Conservation (phyloP, 2,888 invertebrate genomes). For the Rhogogaster chlorosoma region DNA sequence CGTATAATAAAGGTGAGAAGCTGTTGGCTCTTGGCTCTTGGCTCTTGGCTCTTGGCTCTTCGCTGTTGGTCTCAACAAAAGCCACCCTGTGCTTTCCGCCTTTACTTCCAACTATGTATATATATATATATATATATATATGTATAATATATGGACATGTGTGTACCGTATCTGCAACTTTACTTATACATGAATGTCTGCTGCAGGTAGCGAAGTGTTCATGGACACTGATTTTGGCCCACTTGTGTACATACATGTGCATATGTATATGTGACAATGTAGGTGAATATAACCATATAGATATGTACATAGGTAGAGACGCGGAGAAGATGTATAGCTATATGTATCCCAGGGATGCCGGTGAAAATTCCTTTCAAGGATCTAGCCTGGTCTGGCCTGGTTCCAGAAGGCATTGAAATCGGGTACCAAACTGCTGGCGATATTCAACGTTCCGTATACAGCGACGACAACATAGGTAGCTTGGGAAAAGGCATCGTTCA, state of each 20-base stretch:
- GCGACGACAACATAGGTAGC: conserved; percentile 4
- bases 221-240: conserved; percentile 9
- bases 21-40: conserved; percentile 36
- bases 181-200: not conserved
- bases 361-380: conserved; percentile 44
- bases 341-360: conserved; percentile 18
- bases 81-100: conserved; percentile 30
- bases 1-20: conserved; percentile 41
- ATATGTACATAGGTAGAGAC: not conserved
- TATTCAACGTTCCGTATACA: conserved; percentile 20
- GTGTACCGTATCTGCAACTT: not conserved
- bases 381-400: conserved; percentile 30
- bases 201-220: not conserved
- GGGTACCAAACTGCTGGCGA: conserved; percentile 36
- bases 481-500: conserved; percentile 19
- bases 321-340: not conserved
- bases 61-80: conserved; percentile 40
- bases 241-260: not conserved
- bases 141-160: not conserved
- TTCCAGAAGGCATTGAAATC: conserved; percentile 47
- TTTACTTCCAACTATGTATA: not conserved
- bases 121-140: not conserved
- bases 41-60: conserved; percentile 19
- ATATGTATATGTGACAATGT: not conserved
- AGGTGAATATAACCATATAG: not conserved